Evolutionary conservation across 2,113 vertebrate genomes (phyloP), one percentile per base, ranked within the genome.

Genomic region (Uropsilus gracilis): DNA sequence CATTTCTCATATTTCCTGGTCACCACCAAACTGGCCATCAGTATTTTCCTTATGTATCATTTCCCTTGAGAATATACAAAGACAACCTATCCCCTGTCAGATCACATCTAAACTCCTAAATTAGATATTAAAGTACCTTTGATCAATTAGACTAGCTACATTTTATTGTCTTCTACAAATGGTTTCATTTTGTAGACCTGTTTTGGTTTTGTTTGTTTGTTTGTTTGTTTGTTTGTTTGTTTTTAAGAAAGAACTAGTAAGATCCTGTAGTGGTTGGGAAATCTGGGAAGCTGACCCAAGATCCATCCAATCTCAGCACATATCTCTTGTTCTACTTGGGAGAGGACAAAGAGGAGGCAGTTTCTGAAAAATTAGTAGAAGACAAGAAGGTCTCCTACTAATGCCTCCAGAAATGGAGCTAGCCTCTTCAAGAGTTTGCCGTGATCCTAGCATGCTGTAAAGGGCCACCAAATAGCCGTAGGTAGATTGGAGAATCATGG

Each of bases 341-440:
- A 63, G 26, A 61, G 28, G 59, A 17, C 26, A 59, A 28, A 61
- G 24, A 61, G 69, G 42, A 86, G 16, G 68, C 75, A 82, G 42
- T 68, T n/a, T 69, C 50, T 53, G 64, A 8, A 77, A 53, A 66
- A 63, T 13, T 93, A n/a, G 37, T 26, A 63, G 53, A 75, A 18
- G 44, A 7, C 57, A 59, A 76, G 69, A 92, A 69, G 34, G 3
- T 32, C 9, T 32, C 10, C 8, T 14, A 64, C 30, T 12, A 82
- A 73, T 76, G 46, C 39, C 8, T 89, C 80, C 26, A 78, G 46
- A 93, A 92, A 88, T 92, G 76, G 32, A 59, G n/a, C 12, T 78
- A 87, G 32, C 14, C 39, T 91, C 64, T 59, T 84, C 5, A 76
- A 24, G 72, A 59, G 28, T 22, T 76, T 42, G 22, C 78, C 77